Conservation (phyloP, 2,888 invertebrate genomes). For the Lagria hirta region DNA sequence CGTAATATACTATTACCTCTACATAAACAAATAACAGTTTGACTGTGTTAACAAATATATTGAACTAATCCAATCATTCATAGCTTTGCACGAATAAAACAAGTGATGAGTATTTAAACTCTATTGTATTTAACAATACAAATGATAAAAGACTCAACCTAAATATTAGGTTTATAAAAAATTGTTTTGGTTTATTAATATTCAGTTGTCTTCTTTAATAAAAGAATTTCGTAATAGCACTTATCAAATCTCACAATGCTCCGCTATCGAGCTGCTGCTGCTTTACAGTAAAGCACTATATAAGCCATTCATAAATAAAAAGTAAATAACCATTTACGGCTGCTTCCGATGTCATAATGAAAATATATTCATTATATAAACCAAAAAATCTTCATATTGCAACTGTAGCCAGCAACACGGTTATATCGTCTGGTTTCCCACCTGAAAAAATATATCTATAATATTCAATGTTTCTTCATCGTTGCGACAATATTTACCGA, state of each 20-base stretch:
- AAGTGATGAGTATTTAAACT: conserved; percentile 37
- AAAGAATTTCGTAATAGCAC: conserved; percentile 24
- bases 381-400: conserved; percentile 62
- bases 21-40: too few species aligned
- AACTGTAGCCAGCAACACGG: conserved; percentile 93
- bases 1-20: too few species aligned
- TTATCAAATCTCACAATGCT: conserved; percentile 4
- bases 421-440: conserved; percentile 98
- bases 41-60: conserved; percentile 40
- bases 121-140: conserved; percentile 5
- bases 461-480: neutral
- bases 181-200: conserved; percentile 37
- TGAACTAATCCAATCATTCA: conserved; percentile 37
- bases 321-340: too few species aligned
- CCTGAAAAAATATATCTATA: conserved; percentile 64
- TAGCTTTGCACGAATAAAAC: conserved; percentile 36
- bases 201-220: conserved; percentile 34
- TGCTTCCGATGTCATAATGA: too few species aligned
- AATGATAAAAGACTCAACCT: conserved; percentile 30
- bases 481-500: conserved; percentile 65
- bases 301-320: conserved; percentile 12
- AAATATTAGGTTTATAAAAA: conserved; percentile 38
- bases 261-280: conserved; percentile 2
- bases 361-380: too few species aligned
- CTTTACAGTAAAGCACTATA: conserved; percentile 12